Evolutionary conservation across 37 sponge, comb jelly and placozoan species (phyloP), one percentile per base, ranked within the genome.

Genomic region (Cliona cf. orientalis): DNA sequence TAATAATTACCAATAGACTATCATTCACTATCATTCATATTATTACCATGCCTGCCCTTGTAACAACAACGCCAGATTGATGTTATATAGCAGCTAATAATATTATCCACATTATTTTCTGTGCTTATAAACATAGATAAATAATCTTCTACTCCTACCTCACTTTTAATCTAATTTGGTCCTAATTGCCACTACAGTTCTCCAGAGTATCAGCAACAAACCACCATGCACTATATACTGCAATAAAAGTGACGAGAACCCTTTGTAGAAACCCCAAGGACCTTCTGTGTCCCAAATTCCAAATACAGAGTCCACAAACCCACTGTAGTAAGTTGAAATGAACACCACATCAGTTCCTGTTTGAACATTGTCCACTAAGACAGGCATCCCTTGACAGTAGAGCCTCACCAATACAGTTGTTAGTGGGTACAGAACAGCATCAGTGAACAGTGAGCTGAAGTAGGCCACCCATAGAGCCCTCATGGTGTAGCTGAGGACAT

Each of bases 351-450:
- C 81, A 4, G 44, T 22, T 32, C 91, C 91, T 0, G 61, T 84
- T 33, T 92, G 81, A 14, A 92, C 75, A 45, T 92, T 91, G 42
- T 96, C 91, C 59, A 91, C 84, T 35, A 90, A 60, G 28, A 88
- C 81, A 42, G 97, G 97, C 58, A 90, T 81, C 0, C 91, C 91
- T 66, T 87, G 93, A 32, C 85, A 68, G 75, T 86, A 77, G n/a
- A 90, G 46, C 32, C 88, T 84, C 3, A 86, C 75, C 35, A 90
- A 39, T 0, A 81, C 79, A 0, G 93, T 93, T 46, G 82, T 74
- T 49, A 93, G 71, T 19, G 93, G 93, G 77, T 87, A 88, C 22
- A 80, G 60, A 29, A 85, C 26, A 2, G 69, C 42, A 46, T 88
- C 89, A 2, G 82, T 60, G 31, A 93, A 28, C 1, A 88, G 78